Conservation (phyloP, 2,888 invertebrate species). For the Adelognathus sp. region DNA sequence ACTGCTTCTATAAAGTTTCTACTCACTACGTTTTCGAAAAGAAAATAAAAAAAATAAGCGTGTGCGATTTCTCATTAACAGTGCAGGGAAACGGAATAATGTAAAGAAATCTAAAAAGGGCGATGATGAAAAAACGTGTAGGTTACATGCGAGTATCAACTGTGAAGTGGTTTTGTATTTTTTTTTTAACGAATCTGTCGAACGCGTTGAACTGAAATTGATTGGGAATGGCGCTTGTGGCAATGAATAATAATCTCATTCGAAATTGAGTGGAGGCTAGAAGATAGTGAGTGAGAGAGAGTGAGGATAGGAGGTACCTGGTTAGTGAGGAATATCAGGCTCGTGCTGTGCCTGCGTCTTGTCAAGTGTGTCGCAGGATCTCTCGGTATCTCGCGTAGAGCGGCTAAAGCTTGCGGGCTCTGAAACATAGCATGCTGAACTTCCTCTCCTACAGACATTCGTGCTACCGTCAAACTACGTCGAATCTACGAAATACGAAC, state of each 20-base stretch:
- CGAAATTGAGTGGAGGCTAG: slow-evolving; percentile 43
- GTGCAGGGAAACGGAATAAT: neutral
- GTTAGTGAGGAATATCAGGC: slow-evolving; percentile 85
- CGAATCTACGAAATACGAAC: slow-evolving; percentile 55
- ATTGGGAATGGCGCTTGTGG: neutral
- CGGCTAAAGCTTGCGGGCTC: slow-evolving; percentile 83
- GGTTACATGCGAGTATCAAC: slow-evolving; percentile 14
- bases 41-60: slow-evolving; percentile 2
- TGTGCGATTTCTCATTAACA: slow-evolving; percentile 12
- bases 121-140: neutral
- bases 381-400: slow-evolving; percentile 74
- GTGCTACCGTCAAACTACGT: slow-evolving; percentile 53
- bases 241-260: slow-evolving; percentile 46
- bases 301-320: slow-evolving; percentile 82
- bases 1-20: neutral
- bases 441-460: slow-evolving; percentile 69
- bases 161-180: slow-evolving; percentile 1
- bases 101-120: neutral
- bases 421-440: slow-evolving; percentile 82
- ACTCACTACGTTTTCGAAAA: too few relatives aligned
- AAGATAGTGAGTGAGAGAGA: slow-evolving; percentile 59
- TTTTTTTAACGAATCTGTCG: slow-evolving; percentile 29
- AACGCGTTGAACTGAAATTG: slow-evolving; percentile 26
- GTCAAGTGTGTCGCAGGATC: slow-evolving; percentile 85
- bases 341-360: slow-evolving; percentile 89